These are phyloP conservation scores for Lemur catta DNA, from an alignment of 2,797 vertebrate genomes.

Conservation along the genomic window DNA sequence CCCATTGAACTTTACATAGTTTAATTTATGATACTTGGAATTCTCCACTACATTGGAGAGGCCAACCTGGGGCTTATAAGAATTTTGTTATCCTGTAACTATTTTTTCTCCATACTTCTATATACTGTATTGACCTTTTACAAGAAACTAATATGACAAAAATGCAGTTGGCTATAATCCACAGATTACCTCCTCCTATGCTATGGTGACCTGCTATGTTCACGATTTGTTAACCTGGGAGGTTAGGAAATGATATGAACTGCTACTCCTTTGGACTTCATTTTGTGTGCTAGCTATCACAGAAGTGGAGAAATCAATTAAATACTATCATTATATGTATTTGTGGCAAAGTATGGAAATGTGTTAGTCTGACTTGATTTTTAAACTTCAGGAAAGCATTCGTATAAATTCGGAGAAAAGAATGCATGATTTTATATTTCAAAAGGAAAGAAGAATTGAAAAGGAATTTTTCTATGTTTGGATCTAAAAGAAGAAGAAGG, in stretches of 20 bases:
- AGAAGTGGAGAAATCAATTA: neutral
- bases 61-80: neutral
- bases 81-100: neutral
- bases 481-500: neutral
- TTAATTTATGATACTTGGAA: slow-evolving; percentile 18
- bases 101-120: neutral
- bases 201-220: neutral
- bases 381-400: neutral
- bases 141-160: neutral
- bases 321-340: neutral
- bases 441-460: neutral
- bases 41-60: neutral
- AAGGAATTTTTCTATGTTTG: neutral
- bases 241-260: neutral
- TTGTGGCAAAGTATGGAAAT: neutral
- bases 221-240: neutral
- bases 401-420: neutral
- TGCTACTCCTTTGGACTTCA: neutral
- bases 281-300: neutral
- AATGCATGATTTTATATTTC: neutral
- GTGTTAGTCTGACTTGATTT: neutral
- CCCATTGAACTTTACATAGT: neutral
- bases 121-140: neutral
- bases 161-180: neutral
- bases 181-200: neutral